Evolutionary conservation across 2,797 vertebrate genomes (phyloP), one percentile per base, ranked within the genome.

Genomic region (Tamandua tetradactyla): DNA sequence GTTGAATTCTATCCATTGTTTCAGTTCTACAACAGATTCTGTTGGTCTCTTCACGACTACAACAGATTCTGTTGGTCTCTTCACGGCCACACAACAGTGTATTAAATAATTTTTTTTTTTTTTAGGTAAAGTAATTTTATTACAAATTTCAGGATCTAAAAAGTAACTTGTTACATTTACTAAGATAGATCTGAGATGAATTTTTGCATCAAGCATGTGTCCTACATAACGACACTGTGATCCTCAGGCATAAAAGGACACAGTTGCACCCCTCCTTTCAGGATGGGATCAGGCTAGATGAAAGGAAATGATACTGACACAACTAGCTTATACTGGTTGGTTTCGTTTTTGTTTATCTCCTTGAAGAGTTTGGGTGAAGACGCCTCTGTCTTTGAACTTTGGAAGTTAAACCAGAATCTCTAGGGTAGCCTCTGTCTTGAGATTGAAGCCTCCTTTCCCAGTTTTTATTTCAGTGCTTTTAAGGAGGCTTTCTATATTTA

Each of bases 71-170:
- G 47, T 8, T 62, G 81, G 42, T 62, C 59, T 87, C 55, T 55
- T 62, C 76, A 55, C 93, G 80, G 72, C 18, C 40, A 80, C n/a
- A 17, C 27, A 25, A 87, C 23, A 57, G 27, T 35, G 25, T 3
- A 92, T 47, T n/a, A n/a, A n/a, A n/a, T n/a, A n/a, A n/a, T n/a
- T n/a, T n/a, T n/a, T n/a, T n/a, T n/a, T n/a, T n/a, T n/a, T n/a
- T n/a, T n/a, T 95, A 91, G 95, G 61, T 59, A 76, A 94, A 86
- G 89, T 80, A 74, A 85, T 89, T 86, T 97, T 90, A 97, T 97
- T 96, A 64, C 75, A 42, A n/a, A 91, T 90, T 94, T 93, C 88
- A 85, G 69, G 95, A 95, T 88, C 96, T 94, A 69, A 76, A 95
- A 95, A 85, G 91, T 91, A 94, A 95, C 94, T 23, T 89, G 82